Base-by-base conservation (phyloP, 1,140 invertebrate species). In the Drosophila insularis region DNA sequence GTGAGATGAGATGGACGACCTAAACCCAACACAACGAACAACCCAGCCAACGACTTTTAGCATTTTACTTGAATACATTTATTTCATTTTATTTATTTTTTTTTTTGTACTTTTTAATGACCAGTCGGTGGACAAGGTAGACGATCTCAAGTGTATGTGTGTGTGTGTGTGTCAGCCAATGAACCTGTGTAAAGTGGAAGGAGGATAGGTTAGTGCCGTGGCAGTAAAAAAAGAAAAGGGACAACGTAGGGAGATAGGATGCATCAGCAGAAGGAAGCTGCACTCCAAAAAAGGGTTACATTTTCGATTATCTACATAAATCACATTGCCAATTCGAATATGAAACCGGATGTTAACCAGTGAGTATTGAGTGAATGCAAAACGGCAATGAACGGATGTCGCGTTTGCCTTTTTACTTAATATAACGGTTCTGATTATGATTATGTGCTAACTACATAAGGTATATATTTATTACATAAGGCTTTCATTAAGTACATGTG, bases 51-150 rank as follows among this genome's bases (percentile, higher is more conserved):
- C 43, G 43, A 50, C 43, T 50, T 50, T 50, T 50, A 50, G 43
- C 43, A 65, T 50, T 50, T 50, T 21, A 50, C 43, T 50, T 50
- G 43, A 50, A 50, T 50, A 50, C 43, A 50, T 50, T 50, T 50
- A 50, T 50, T 50, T 50, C 10, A 35, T 35, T 50, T 50, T 11
- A 50, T 50, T 50, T n/a, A n/a, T 50, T 46, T 46, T 46, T 68
- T 63, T 75, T 75, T 72, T 72, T 75, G 50, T 77, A 68, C 61
- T 56, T 63, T 70, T 81, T 81, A 78, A 81, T 81, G 71, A 81
- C 64, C 78, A 53, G 71, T 31, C 56, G 58, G 61, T 66, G 68
- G 68, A 32, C 32, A 54, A 60, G 63, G 27, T 65, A 40, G 63
- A 37, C 71, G 56, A 39, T 63, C 55, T 8, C 58, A 43, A n/a